phyloP scores from a whole-genome alignment of 2,113 vertebrate species.

The Aptenodytes patagonicus region DNA sequence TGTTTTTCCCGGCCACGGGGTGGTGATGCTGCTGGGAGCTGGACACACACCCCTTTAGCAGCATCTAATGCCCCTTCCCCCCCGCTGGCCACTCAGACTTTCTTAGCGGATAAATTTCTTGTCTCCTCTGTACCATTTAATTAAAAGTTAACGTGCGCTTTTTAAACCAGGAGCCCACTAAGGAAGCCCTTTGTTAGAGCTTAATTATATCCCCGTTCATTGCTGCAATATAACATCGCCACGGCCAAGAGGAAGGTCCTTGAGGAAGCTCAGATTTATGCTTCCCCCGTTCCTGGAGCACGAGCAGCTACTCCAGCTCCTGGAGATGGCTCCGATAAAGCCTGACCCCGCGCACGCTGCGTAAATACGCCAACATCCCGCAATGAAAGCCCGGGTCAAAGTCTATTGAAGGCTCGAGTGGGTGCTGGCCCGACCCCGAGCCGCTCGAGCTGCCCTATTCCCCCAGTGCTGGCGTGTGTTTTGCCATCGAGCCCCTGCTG shows the following conservation, averaged over 20 bases:
- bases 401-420: background rate
- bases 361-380: background rate
- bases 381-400: background rate
- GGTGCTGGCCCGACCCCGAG: background rate
- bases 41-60: background rate
- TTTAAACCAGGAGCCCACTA: background rate
- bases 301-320: slow-evolving; percentile 21
- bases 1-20: background rate
- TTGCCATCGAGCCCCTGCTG: fast-evolving
- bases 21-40: background rate
- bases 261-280: slow-evolving; percentile 40
- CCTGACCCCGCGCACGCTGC: background rate
- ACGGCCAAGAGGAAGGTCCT: slow-evolving; percentile 25
- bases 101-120: background rate
- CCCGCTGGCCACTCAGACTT: background rate
- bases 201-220: slow-evolving; percentile 10
- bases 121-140: background rate
- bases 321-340: slow-evolving; percentile 1
- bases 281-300: background rate
- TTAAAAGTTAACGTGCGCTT: background rate
- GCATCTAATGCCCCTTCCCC: background rate
- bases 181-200: slow-evolving; percentile 30
- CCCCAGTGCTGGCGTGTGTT: fast-evolving
- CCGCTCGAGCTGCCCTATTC: background rate
- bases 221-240: background rate